Conservation (phyloP, 2,113 vertebrate species). For the Ageneiosus marmoratus region DNA sequence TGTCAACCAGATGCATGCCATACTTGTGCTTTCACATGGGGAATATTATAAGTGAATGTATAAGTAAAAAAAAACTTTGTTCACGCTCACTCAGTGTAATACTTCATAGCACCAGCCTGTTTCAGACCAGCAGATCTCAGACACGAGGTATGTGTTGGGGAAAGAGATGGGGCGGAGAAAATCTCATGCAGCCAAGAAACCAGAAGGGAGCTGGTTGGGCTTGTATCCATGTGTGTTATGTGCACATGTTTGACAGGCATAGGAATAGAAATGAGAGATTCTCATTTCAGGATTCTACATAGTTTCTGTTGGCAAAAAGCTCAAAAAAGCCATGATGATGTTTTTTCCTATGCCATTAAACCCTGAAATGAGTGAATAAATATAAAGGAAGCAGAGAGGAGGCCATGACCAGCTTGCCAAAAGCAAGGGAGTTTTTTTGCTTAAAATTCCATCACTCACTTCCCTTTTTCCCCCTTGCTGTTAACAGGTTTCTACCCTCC, state of each 20-base stretch:
- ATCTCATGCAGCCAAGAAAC: conserved; percentile 27
- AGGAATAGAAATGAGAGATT: conserved; percentile 55
- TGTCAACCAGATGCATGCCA: conserved; percentile 65
- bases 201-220: conserved; percentile 21
- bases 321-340: not conserved
- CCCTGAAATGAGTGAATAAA: conserved; percentile 51
- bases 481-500: conserved; percentile 33
- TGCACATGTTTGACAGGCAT: not conserved
- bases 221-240: conserved; percentile 21
- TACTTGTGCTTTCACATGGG: conserved; percentile 56
- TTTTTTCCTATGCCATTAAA: conserved; percentile 50
- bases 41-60: conserved; percentile 51
- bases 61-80: not conserved
- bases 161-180: conserved; percentile 56
- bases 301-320: conserved; percentile 68
- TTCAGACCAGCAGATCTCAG: conserved; percentile 38
- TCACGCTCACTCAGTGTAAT: not conserved
- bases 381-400: conserved; percentile 23
- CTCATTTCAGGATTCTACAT: conserved; percentile 52
- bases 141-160: conserved; percentile 23
- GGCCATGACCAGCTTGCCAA: not conserved
- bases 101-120: not conserved
- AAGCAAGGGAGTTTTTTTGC: conserved; percentile 28
- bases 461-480: conserved; percentile 18
- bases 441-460: conserved; percentile 35